A percentile compares a stretch with the other conserved stretches of the same genome.
These are phyloP conservation scores for Lepidonotus clava DNA, from an alignment of 2,888 invertebrate genomes.

Conservation along the genomic window DNA sequence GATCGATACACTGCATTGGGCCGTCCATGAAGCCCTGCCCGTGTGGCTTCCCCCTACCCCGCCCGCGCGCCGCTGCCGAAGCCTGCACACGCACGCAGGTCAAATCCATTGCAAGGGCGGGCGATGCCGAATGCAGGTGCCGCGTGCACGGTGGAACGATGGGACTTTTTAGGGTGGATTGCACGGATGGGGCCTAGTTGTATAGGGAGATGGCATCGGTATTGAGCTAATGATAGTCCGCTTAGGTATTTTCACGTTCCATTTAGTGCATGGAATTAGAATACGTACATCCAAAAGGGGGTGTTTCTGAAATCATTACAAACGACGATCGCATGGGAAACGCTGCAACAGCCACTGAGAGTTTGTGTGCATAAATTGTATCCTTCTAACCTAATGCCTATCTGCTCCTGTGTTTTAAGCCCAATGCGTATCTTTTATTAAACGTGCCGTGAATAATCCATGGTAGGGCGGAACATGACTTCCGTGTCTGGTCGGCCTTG, in stretches of 20 bases:
- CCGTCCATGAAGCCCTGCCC: neutral
- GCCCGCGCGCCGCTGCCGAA: neutral
- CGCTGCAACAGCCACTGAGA: too few relatives aligned
- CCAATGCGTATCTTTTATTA: neutral
- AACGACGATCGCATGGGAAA: too few relatives aligned
- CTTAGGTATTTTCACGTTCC: too few relatives aligned
- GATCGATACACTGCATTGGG: neutral
- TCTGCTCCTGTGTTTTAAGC: neutral
- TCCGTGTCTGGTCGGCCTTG: neutral
- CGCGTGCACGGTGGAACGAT: neutral
- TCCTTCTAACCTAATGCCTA: too few relatives aligned
- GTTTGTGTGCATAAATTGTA: too few relatives aligned
- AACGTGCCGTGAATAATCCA: constrained; percentile 1
- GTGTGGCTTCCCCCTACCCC: neutral
- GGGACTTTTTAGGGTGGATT: neutral
- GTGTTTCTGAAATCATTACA: too few relatives aligned
- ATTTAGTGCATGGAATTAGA: too few relatives aligned
- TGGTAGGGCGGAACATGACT: neutral
- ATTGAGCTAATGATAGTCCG: too few relatives aligned
- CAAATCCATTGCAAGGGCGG: neutral
- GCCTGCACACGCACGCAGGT: neutral
- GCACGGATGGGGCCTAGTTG: neutral
- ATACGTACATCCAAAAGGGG: too few relatives aligned
- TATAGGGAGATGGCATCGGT: too few relatives aligned
- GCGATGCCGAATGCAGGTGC: neutral